phyloP scores from a whole-genome alignment of 2,113 vertebrate species.

The Gnathonemus echidnorhynchus region DNA sequence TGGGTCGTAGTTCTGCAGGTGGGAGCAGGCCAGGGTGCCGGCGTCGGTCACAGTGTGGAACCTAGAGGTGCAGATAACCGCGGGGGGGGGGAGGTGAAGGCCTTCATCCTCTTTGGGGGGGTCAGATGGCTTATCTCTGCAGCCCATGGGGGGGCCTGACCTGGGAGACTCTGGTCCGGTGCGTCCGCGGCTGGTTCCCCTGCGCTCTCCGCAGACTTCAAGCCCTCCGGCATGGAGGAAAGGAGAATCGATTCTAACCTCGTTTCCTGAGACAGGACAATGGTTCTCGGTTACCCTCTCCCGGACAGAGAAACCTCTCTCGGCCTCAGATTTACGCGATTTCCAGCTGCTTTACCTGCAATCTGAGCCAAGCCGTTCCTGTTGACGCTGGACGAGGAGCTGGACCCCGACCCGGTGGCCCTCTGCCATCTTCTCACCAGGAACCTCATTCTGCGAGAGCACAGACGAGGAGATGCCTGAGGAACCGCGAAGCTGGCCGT shows the following conservation, averaged over 20 bases:
- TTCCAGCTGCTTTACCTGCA: slow-evolving; percentile 52
- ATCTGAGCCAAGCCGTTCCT: slow-evolving; percentile 71
- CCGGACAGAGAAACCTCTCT: neutral
- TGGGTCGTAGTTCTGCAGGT: slow-evolving; percentile 91
- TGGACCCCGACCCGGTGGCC: slow-evolving; percentile 62
- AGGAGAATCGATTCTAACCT: slow-evolving; percentile 67
- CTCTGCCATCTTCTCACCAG: slow-evolving; percentile 87
- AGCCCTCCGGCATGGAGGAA: slow-evolving; percentile 64
- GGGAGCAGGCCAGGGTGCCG: slow-evolving; percentile 68
- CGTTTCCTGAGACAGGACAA: slow-evolving; percentile 55
- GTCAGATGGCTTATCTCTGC: neutral
- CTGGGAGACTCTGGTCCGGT: slow-evolving; percentile 75
- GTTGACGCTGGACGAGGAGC: slow-evolving; percentile 42
- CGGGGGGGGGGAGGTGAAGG: neutral
- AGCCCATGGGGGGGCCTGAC: slow-evolving; percentile 38
- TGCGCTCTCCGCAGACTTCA: slow-evolving; percentile 74
- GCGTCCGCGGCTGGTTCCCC: slow-evolving; percentile 65
- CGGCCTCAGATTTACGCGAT: neutral
- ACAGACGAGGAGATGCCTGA: neutral
- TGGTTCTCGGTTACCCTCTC: neutral
- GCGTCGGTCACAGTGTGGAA: slow-evolving; percentile 59
- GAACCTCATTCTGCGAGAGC: slow-evolving; percentile 80
- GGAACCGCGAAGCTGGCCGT: neutral
- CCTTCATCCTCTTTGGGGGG: neutral
- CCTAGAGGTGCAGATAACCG: slow-evolving; percentile 45